These are phyloP conservation scores for Cyclura pinguis DNA, from an alignment of 2,797 vertebrate genomes.

Conservation along the genomic window DNA sequence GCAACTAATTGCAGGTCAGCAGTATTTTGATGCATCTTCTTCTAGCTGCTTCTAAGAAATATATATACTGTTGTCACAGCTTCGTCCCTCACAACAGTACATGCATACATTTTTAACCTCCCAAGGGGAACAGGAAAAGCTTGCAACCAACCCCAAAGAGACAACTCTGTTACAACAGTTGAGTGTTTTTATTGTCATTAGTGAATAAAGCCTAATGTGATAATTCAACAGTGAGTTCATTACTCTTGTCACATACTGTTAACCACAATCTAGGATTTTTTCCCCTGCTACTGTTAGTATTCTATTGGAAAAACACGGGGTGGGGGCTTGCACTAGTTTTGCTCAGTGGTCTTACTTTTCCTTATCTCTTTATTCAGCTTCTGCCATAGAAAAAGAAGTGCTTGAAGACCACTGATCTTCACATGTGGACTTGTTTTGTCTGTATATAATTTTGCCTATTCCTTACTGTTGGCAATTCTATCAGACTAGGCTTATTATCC, in stretches of 20 bases:
- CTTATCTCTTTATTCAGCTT: slow-evolving; percentile 1
- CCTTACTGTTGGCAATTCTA: background rate
- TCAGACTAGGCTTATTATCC: background rate
- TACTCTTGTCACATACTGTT: slow-evolving; percentile 11
- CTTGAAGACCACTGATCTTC: background rate
- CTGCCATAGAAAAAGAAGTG: background rate
- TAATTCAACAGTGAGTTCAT: slow-evolving; percentile 24
- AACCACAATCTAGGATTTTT: background rate
- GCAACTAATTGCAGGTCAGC: background rate
- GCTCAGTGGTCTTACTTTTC: slow-evolving; percentile 20
- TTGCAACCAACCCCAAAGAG: background rate
- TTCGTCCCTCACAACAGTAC: background rate
- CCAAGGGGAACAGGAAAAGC: background rate
- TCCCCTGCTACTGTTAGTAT: background rate
- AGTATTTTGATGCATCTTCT: background rate
- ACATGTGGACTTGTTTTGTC: background rate
- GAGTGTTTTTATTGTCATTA: slow-evolving; percentile 46
- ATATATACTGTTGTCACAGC: too few relatives aligned
- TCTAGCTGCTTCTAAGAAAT: background rate
- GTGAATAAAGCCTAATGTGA: slow-evolving; percentile 33
- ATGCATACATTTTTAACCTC: background rate
- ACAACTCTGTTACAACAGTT: slow-evolving; percentile 18
- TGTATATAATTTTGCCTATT: background rate
- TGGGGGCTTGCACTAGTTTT: background rate
- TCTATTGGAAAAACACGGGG: slow-evolving; percentile 25